These are phyloP conservation scores for Panurus biarmicus DNA, from an alignment of 2,113 vertebrate genomes.

Conservation along the genomic window DNA sequence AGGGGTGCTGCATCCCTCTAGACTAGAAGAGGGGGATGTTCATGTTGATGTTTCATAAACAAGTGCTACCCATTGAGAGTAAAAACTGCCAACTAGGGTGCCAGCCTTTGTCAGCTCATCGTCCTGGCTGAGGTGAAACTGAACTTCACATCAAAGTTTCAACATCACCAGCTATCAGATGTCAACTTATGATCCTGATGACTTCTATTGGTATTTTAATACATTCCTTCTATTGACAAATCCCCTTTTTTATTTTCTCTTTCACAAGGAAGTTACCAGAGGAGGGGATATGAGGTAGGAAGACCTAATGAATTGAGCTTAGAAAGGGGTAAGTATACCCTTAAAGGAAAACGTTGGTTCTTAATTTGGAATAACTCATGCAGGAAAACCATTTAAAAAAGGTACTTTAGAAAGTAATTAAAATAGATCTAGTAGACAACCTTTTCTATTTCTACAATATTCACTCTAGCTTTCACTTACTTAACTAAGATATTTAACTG, in stretches of 20 bases:
- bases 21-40: background rate
- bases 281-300: background rate
- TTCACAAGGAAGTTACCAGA: background rate
- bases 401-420: background rate
- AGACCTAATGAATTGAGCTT: background rate
- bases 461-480: background rate
- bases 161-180: background rate
- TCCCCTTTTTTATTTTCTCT: background rate
- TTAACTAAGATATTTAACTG: background rate
- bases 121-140: background rate
- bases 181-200: background rate
- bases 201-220: background rate
- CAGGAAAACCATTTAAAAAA: background rate
- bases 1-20: background rate
- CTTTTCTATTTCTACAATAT: background rate
- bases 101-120: background rate
- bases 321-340: background rate
- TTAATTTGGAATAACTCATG: background rate
- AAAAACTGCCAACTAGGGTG: background rate
- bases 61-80: background rate
- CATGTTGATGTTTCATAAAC: background rate
- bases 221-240: background rate
- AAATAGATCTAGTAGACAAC: background rate
- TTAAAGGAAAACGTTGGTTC: background rate
- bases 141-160: background rate